Conservation (phyloP, 2,888 invertebrate genomes). For the Phyto melanocephala region DNA sequence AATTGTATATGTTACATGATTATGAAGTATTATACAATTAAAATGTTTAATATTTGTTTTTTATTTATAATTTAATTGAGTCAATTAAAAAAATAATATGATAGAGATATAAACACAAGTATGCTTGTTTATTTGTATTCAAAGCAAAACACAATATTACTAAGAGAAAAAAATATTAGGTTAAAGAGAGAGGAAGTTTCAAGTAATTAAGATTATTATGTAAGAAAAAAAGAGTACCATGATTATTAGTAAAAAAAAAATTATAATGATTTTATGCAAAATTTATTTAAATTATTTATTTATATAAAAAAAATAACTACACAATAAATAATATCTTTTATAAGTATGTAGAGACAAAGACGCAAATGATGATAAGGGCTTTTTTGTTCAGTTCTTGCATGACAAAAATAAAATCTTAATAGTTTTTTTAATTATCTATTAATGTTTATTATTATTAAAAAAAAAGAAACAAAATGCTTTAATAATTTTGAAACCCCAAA, state of each 20-base stretch:
- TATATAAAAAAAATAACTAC: constrained; percentile 25
- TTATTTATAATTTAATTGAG: constrained; percentile 47
- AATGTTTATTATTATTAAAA: constrained; percentile 53
- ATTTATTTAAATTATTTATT: constrained; percentile 29
- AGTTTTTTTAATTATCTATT: constrained; percentile 46
- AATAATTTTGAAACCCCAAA: constrained; percentile 48
- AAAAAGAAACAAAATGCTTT: constrained; percentile 44
- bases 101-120: constrained; percentile 53
- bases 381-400: constrained; percentile 38
- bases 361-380: constrained; percentile 64
- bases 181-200: too few species aligned
- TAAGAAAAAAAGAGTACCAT: constrained; percentile 22
- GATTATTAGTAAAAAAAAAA: constrained; percentile 39
- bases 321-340: constrained; percentile 27
- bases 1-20: constrained; percentile 62
- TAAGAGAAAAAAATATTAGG: constrained; percentile 38
- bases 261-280: constrained; percentile 31
- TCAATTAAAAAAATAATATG: constrained; percentile 49
- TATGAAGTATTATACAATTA: constrained; percentile 59
- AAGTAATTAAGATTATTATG: too few species aligned
- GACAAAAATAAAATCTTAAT: constrained; percentile 50
- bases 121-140: constrained; percentile 20
- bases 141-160: constrained; percentile 58
- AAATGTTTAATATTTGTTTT: constrained; percentile 39
- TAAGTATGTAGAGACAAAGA: constrained; percentile 46